These are phyloP conservation scores for Maniola hyperantus DNA, from an alignment of 2,888 invertebrate genomes.

Conservation along the genomic window DNA sequence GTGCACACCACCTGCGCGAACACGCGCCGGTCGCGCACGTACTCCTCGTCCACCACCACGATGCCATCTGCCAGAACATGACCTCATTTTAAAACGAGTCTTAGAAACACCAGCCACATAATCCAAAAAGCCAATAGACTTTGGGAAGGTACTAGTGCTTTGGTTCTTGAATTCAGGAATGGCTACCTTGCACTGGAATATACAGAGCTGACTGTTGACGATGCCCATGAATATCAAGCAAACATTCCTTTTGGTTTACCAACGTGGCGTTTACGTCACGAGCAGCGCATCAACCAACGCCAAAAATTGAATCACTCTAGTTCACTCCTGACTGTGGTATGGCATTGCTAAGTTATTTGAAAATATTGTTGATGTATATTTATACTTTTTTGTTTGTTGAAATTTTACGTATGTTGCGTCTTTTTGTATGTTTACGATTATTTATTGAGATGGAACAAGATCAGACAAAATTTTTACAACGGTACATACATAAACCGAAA, in stretches of 20 bases:
- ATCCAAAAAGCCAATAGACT: too few species aligned
- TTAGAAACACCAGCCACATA: too few species aligned
- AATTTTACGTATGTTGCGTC: slow-evolving; percentile 50
- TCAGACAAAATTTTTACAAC: slow-evolving; percentile 15
- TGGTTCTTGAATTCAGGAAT: too few species aligned
- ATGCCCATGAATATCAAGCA: too few species aligned
- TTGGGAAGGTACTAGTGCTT: too few species aligned
- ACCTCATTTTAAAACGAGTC: not conserved
- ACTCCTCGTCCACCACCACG: slow-evolving; percentile 92
- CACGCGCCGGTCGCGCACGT: slow-evolving; percentile 91
- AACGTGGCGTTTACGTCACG: too few species aligned
- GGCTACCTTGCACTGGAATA: too few species aligned
- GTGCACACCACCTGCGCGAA: slow-evolving; percentile 95
- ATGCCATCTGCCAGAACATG: slow-evolving; percentile 88
- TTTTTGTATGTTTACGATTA: slow-evolving; percentile 47
- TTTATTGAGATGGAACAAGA: slow-evolving; percentile 42
- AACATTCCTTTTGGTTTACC: too few species aligned
- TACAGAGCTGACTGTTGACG: too few species aligned
- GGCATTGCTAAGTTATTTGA: slow-evolving; percentile 26
- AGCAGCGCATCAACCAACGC: too few species aligned
- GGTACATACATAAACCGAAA: not conserved
- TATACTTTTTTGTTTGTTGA: slow-evolving; percentile 43
- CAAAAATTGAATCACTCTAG: too few species aligned
- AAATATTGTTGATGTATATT: slow-evolving; percentile 33
- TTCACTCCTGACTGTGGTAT: too few species aligned